Evolutionary conservation across 2,888 invertebrate species (phyloP).

Genomic region (Calliopum simillimum): DNA sequence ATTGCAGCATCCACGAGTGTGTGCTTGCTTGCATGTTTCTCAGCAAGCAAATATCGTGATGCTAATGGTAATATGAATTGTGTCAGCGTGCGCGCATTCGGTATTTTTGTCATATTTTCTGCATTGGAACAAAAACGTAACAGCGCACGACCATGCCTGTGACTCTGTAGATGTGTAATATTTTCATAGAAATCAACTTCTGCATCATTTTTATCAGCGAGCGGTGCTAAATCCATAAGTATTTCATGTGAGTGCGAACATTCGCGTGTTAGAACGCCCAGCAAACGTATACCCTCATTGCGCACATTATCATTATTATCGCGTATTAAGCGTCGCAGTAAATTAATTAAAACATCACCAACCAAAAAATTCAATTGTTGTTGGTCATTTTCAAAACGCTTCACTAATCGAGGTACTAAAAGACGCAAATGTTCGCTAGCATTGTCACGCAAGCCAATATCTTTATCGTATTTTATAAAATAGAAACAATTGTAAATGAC

Average conservation of each 20-base stretch:
- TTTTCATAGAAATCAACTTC: slow-evolving; percentile 97
- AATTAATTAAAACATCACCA: slow-evolving; percentile 78
- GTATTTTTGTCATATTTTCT: slow-evolving; percentile 72
- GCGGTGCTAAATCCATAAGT: slow-evolving; percentile 76
- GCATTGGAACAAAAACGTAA: slow-evolving; percentile 78
- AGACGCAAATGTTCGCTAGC: slow-evolving; percentile 80
- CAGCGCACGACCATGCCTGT: slow-evolving; percentile 86
- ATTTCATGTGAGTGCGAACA: slow-evolving; percentile 79
- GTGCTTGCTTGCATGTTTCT: slow-evolving; percentile 81
- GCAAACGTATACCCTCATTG: slow-evolving; percentile 81
- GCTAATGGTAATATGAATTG: slow-evolving; percentile 89
- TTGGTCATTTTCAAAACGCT: slow-evolving; percentile 69
- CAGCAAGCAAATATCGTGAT: slow-evolving; percentile 82
- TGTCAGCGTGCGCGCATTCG: slow-evolving; percentile 79
- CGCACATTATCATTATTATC: slow-evolving; percentile 78
- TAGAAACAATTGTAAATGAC: slow-evolving; percentile 86
- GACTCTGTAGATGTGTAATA: slow-evolving; percentile 87
- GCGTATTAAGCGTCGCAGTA: slow-evolving; percentile 76
- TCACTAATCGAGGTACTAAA: slow-evolving; percentile 75
- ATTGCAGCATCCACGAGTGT: slow-evolving; percentile 87
- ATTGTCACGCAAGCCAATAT: slow-evolving; percentile 84
- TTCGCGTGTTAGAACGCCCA: slow-evolving; percentile 82
- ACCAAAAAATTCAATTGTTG: slow-evolving; percentile 76
- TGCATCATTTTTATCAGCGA: slow-evolving; percentile 75
- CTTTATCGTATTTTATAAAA: slow-evolving; percentile 81